These are phyloP conservation scores for Orussus abietinus DNA, from an alignment of 1,140 invertebrate species.

Conservation along the genomic window DNA sequence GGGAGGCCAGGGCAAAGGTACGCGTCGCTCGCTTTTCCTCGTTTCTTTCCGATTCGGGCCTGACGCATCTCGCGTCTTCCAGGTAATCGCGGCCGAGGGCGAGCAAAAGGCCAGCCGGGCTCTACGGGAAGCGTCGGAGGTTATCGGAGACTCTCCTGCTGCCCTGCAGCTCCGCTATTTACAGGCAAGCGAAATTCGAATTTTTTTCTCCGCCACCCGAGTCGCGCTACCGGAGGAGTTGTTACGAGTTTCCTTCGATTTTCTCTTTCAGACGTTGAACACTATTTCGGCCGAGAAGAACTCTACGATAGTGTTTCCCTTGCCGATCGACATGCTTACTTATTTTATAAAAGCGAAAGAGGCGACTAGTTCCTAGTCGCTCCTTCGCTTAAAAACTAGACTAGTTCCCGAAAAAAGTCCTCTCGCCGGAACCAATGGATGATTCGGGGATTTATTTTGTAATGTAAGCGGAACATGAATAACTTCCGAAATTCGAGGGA, in stretches of 20 bases:
- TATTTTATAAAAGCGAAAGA: conserved; percentile 64
- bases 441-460: no score
- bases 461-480: no score
- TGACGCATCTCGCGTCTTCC: no score
- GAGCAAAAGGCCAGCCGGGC: conserved; percentile 88
- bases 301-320: conserved; percentile 95
- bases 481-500: no score
- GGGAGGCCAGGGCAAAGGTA: conserved; percentile 73
- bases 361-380: conserved; percentile 17
- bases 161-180: conserved; percentile 73
- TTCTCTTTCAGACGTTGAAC: conserved; percentile 74
- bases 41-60: no score
- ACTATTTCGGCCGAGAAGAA: conserved; percentile 97
- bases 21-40: no score
- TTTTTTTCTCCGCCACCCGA: conserved; percentile 1
- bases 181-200: conserved; percentile 32
- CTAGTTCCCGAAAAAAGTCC: no score
- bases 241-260: no score
- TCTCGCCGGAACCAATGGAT: no score
- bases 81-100: conserved; percentile 80
- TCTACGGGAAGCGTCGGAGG: conserved; percentile 86
- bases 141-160: conserved; percentile 87
- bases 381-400: no score
- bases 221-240: conserved; percentile 4
- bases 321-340: conserved; percentile 86